Evolutionary conservation across 30 jellyfish, hydroid and myxozoan species (phyloP).

Genomic region (Hydractinia echinata): DNA sequence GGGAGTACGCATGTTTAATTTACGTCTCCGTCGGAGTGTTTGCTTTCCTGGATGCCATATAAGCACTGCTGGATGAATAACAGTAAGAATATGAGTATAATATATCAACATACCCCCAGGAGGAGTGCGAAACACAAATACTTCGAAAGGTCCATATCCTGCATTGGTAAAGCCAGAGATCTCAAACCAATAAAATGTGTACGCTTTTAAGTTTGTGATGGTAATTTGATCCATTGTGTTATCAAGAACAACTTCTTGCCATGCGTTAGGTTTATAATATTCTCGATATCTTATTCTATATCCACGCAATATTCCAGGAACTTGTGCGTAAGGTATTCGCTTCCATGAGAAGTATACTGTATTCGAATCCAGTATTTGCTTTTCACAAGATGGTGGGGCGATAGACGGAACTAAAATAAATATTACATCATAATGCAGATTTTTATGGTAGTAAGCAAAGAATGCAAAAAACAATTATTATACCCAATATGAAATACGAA

Average conservation of each 20-base stretch:
- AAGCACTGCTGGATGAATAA: too few species aligned
- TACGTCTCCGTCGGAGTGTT: too few species aligned
- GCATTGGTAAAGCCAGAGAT: conserved; percentile 12
- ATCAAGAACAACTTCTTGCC: neutral
- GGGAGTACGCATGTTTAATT: too few species aligned
- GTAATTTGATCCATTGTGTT: neutral
- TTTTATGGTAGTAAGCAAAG: too few species aligned
- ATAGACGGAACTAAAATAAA: conserved; percentile 4
- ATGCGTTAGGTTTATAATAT: neutral
- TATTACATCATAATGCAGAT: too few species aligned
- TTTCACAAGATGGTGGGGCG: neutral
- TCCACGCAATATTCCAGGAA: conserved; percentile 17
- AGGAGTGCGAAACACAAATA: conserved; percentile 7
- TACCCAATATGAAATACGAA: too few species aligned
- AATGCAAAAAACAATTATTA: too few species aligned
- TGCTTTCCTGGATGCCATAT: too few species aligned
- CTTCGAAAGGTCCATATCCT: conserved; percentile 14
- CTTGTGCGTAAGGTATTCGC: neutral
- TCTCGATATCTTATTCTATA: neutral
- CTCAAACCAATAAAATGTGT: conserved; percentile 22
- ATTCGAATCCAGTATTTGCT: neutral
- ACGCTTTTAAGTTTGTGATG: neutral
- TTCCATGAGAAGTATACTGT: conserved; percentile 21
- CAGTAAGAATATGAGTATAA: neutral
- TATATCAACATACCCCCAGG: conserved; percentile 17